Evolutionary conservation across 2,113 vertebrate genomes (phyloP), one percentile per base, ranked within the genome.

Genomic region (Atherinomorus stipes): DNA sequence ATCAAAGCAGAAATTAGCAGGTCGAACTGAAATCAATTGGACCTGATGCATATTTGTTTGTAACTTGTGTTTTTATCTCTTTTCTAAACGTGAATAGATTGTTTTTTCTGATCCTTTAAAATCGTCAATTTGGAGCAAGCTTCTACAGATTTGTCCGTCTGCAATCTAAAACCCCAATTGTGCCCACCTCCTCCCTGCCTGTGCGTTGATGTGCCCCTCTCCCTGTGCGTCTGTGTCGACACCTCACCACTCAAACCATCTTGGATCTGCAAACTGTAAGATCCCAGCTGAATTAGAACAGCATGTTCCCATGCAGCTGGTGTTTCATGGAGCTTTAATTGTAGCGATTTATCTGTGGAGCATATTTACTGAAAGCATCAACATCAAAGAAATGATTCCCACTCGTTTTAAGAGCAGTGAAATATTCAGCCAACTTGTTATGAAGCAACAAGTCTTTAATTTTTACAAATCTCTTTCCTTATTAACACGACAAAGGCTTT

Each of bases 261-360:
- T 85, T 85, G 83, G 70, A 81, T 74, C 22, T 52, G 61, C 19
- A 11, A 63, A 26, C 57, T 57, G 60, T 58, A 51, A 80, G 71
- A 85, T 77, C 53, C 64, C 72, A 58, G 42, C 62, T 59, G 72
- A 70, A 81, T 80, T 60, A 57, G 82, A 57, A 89, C 86, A 81
- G 69, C 21, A n/a, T 88, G 90, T 89, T 64, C 88, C 40, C 42
- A 26, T 75, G 80, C 85, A 84, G 82, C 74, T 75, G 61, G 68
- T 25, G 68, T 71, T 80, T 80, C 64, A 69, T 73, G 78, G 22
- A 53, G 65, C 74, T 82, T 76, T 58, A 66, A 74, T 69, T 11
- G 67, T 64, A 56, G 52, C 11, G 61, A 67, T 82, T 74, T 82
- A 78, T 78, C 44, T 68, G 28, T 47, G 19, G 53, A 54, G 50